phyloP scores from a whole-genome alignment of 1,140 invertebrate species.

The Bombyx mandarina region DNA sequence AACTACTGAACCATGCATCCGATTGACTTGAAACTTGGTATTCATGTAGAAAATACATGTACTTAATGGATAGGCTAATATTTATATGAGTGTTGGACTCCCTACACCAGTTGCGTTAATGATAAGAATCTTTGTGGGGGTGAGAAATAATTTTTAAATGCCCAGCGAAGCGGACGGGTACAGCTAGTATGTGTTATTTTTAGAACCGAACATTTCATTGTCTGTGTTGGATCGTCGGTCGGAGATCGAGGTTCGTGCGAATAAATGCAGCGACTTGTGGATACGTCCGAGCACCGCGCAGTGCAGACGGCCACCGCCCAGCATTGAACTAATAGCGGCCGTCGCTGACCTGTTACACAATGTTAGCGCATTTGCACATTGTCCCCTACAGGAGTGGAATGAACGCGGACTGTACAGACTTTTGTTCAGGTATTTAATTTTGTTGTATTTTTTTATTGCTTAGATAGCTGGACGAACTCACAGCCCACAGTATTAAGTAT shows the following conservation, averaged over 20 bases:
- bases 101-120: no score
- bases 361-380: slow-evolving; percentile 29
- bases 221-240: slow-evolving; percentile 39
- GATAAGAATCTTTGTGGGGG: no score
- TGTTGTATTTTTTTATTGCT: no score
- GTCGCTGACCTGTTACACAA: slow-evolving; percentile 43
- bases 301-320: slow-evolving; percentile 28
- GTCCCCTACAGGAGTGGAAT: slow-evolving; percentile 43
- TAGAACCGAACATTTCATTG: slow-evolving; percentile 52
- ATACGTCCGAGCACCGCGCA: slow-evolving; percentile 20
- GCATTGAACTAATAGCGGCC: slow-evolving; percentile 30
- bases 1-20: no score
- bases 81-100: no score
- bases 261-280: slow-evolving; percentile 33
- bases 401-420: slow-evolving; percentile 47
- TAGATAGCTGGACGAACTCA: no score
- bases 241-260: slow-evolving; percentile 45
- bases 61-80: no score
- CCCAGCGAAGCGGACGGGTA: no score
- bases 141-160: no score
- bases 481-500: no score
- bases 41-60: no score
- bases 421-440: slow-evolving; percentile 40
- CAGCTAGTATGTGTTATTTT: slow-evolving; percentile 11
- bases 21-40: no score